These are phyloP conservation scores for Calliphora vicina DNA, from an alignment of 1,140 invertebrate species.

Conservation along the genomic window DNA sequence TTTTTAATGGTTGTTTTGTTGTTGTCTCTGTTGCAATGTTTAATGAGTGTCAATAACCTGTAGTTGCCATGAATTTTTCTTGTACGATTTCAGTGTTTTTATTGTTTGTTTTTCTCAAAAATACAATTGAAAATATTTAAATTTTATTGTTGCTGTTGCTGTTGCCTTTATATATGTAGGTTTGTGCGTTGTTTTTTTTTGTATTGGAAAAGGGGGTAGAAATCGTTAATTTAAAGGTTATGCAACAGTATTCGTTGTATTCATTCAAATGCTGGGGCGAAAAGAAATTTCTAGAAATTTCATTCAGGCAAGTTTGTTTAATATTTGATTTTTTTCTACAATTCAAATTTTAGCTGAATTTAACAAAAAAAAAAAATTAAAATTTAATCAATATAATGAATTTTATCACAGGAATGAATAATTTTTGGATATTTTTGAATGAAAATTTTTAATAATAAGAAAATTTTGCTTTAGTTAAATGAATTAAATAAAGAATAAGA, in stretches of 20 bases:
- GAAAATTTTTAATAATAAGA: too few relatives aligned
- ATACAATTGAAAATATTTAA: background rate
- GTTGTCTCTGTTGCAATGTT: slow-evolving; percentile 14
- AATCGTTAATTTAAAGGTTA: background rate
- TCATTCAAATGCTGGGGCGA: background rate
- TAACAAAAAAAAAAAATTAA: too few relatives aligned
- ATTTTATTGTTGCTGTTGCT: background rate
- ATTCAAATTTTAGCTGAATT: too few relatives aligned
- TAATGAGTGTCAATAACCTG: slow-evolving; percentile 27
- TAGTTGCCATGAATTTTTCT: slow-evolving; percentile 30
- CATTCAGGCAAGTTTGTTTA: too few relatives aligned
- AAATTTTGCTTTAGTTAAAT: too few relatives aligned
- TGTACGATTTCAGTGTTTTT: slow-evolving; percentile 11
- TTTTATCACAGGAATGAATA: too few relatives aligned
- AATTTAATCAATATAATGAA: too few relatives aligned
- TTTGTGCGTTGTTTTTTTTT: background rate
- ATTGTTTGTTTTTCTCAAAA: background rate
- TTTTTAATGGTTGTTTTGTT: background rate
- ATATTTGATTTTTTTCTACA: too few relatives aligned
- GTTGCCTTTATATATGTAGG: background rate
- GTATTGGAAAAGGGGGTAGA: background rate
- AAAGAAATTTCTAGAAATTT: background rate
- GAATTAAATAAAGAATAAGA: too few relatives aligned
- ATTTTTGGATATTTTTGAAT: too few relatives aligned
- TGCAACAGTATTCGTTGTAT: background rate